A percentile compares a stretch with the other conserved stretches of the same genome.
Evolutionary conservation across 1,140 invertebrate species (phyloP).

Genomic region (Choristoneura fumiferana): DNA sequence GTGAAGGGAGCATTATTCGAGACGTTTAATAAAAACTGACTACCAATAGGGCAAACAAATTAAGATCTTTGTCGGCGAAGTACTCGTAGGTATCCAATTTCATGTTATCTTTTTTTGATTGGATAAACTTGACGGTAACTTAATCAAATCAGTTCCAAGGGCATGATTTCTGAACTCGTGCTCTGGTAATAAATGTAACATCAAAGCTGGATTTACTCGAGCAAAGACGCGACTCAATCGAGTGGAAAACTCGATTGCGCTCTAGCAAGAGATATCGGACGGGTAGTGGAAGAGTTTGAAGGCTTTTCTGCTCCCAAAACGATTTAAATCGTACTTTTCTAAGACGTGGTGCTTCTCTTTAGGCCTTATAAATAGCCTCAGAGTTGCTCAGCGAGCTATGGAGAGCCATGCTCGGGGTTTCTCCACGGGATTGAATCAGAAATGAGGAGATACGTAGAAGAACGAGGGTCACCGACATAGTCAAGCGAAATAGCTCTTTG

Average conservation of each 20-base stretch:
- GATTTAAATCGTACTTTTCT: too few species aligned
- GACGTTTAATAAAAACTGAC: not conserved
- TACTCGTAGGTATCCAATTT: not conserved
- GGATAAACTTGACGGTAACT: not conserved
- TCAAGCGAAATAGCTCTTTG: too few species aligned
- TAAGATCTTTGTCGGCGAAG: not conserved
- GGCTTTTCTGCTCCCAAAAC: too few species aligned
- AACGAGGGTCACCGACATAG: too few species aligned
- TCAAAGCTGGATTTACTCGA: conserved; percentile 7
- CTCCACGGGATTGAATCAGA: too few species aligned
- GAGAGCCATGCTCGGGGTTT: too few species aligned
- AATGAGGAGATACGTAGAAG: too few species aligned
- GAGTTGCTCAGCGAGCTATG: too few species aligned
- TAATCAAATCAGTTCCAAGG: not conserved
- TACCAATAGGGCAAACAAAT: not conserved
- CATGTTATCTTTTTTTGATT: too few species aligned
- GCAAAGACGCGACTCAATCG: not conserved
- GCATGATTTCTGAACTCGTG: not conserved
- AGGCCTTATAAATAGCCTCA: too few species aligned
- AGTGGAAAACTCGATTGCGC: not conserved
- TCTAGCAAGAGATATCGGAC: not conserved
- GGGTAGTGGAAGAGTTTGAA: not conserved
- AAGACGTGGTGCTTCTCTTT: too few species aligned
- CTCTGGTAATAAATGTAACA: conserved; percentile 4
- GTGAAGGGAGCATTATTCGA: not conserved